Evolutionary conservation across 2,797 vertebrate species (phyloP).

Genomic region (Sparus aurata): DNA sequence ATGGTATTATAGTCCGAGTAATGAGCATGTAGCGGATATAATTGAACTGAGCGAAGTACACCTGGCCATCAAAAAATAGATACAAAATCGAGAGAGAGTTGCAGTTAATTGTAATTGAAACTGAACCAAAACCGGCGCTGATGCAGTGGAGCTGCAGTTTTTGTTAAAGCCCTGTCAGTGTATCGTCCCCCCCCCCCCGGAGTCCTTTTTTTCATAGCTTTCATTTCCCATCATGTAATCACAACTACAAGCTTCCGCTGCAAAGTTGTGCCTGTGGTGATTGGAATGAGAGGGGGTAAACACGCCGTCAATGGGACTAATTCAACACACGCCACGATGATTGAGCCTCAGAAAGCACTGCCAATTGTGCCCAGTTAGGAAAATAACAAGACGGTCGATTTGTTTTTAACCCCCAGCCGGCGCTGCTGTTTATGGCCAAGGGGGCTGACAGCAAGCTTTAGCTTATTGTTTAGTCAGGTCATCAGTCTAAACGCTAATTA

Average conservation of each 20-base stretch:
- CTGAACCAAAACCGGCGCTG: background rate
- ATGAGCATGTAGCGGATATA: background rate
- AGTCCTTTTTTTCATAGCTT: constrained; percentile 34
- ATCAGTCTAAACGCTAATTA: constrained; percentile 72
- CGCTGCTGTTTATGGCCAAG: constrained; percentile 47
- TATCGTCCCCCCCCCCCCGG: background rate
- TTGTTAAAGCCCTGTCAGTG: constrained; percentile 14
- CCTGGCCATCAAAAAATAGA: constrained; percentile 2
- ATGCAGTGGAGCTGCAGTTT: constrained; percentile 7
- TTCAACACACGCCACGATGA: constrained; percentile 68
- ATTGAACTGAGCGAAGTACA: constrained; percentile 12
- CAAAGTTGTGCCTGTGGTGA: constrained; percentile 58
- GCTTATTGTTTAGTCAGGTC: constrained; percentile 73
- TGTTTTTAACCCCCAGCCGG: constrained; percentile 73
- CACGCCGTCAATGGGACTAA: constrained; percentile 67
- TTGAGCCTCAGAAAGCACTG: constrained; percentile 54
- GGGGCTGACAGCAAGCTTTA: constrained; percentile 49
- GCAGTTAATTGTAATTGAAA: constrained; percentile 7
- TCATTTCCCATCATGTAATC: constrained; percentile 57
- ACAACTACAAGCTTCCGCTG: constrained; percentile 29
- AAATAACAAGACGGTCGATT: constrained; percentile 72
- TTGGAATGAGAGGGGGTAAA: constrained; percentile 53
- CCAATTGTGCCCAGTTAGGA: constrained; percentile 63
- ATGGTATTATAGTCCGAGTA: background rate
- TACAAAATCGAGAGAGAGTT: background rate